phyloP scores from a whole-genome alignment of 2,113 vertebrate genomes.

The Alouatta palliata region DNA sequence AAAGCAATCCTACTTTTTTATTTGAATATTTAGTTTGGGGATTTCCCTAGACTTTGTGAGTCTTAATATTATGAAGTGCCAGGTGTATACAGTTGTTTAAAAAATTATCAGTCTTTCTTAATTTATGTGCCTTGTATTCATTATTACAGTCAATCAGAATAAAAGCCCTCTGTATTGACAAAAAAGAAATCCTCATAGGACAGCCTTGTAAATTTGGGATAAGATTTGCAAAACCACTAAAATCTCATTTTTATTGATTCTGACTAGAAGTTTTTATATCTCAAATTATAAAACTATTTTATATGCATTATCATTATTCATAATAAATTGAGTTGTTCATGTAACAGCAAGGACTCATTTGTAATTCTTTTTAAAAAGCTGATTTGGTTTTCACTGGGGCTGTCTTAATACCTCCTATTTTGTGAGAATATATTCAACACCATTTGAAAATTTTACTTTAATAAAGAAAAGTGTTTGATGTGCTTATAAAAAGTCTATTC shows the following conservation, averaged over 20 bases:
- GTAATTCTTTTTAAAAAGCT: slow-evolving; percentile 45
- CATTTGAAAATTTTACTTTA: slow-evolving; percentile 7
- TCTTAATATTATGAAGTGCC: not conserved
- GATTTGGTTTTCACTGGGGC: not conserved
- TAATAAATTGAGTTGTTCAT: slow-evolving; percentile 2
- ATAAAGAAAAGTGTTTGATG: not conserved
- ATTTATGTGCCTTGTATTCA: not conserved
- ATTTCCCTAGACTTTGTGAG: not conserved
- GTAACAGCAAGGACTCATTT: slow-evolving; percentile 24
- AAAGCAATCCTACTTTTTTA: not conserved
- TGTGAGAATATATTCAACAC: not conserved
- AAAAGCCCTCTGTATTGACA: not conserved
- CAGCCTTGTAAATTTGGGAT: not conserved
- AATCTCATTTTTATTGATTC: slow-evolving; percentile 52
- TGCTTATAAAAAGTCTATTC: not conserved
- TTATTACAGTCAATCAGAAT: not conserved
- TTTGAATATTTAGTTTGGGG: not conserved
- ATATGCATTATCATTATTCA: slow-evolving; percentile 21
- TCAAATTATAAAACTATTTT: slow-evolving; percentile 49
- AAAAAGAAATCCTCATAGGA: not conserved
- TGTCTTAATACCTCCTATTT: not conserved
- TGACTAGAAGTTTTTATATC: not conserved
- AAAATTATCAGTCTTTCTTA: not conserved
- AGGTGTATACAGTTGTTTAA: not conserved
- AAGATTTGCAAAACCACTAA: slow-evolving; percentile 34